phyloP scores from a whole-genome alignment of 2,113 vertebrate genomes.

The Misgurnus mizolepis region DNA sequence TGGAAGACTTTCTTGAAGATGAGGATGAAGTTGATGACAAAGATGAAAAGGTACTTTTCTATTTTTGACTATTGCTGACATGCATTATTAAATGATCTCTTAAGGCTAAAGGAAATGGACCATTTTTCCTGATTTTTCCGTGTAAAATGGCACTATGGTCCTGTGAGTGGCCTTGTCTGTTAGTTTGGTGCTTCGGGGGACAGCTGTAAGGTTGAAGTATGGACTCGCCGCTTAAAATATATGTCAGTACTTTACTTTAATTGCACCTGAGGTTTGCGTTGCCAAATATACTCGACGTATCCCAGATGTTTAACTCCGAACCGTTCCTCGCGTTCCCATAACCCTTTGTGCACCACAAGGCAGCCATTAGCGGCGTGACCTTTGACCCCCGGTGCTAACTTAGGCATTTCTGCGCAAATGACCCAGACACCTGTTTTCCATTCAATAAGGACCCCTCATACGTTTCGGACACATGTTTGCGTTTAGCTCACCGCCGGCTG shows the following conservation, averaged over 20 bases:
- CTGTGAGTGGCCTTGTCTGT: neutral
- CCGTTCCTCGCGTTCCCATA: constrained; percentile 58
- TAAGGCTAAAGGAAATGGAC: too few relatives aligned
- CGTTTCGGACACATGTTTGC: constrained; percentile 75
- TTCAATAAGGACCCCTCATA: constrained; percentile 72
- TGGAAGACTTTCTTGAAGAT: constrained; percentile 85
- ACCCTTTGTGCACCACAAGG: constrained; percentile 73
- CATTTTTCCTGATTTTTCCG: neutral
- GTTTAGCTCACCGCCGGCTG: constrained; percentile 76
- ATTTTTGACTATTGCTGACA: neutral
- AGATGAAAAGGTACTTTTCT: constrained; percentile 84
- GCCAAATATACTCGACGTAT: constrained; percentile 76
- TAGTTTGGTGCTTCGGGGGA: neutral
- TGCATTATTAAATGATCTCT: neutral
- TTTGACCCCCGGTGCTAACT: constrained; percentile 78
- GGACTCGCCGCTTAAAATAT: constrained; percentile 74
- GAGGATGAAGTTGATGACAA: constrained; percentile 86
- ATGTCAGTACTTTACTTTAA: constrained; percentile 80
- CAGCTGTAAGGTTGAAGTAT: constrained; percentile 7
- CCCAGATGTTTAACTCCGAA: constrained; percentile 76
- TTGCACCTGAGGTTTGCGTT: constrained; percentile 80
- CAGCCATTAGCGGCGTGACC: constrained; percentile 82
- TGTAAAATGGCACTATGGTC: neutral
- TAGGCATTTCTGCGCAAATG: constrained; percentile 74
- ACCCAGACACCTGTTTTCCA: constrained; percentile 82